Evolutionary conservation across 1,140 invertebrate species (phyloP), one percentile per base, ranked within the genome.

Genomic region (Bombus balteatus): DNA sequence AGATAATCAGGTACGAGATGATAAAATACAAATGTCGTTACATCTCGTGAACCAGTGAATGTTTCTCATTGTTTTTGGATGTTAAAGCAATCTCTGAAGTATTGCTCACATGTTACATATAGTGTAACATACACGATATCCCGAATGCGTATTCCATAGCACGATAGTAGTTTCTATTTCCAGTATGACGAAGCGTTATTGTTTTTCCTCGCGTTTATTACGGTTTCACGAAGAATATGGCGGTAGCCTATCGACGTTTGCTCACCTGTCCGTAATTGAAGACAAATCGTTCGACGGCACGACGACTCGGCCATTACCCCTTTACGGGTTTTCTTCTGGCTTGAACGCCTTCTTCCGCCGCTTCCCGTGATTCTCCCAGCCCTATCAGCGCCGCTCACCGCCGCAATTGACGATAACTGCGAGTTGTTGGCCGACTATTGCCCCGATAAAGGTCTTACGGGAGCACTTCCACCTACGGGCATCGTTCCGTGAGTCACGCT

Each of bases 181-280:
- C 47, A 18, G 47, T 53, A 22, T 53, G 47, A 53, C 15, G 41
- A n/a, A 32, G 34, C 32, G 28, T 13, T 18, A 32, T 78, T 41
- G 28, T 53, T 66, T 13, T 53, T 37, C 43, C 57, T 28, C 28
- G 59, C 59, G 59, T 62, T 62, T 62, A 62, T 62, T 53, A 53
- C 47, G 47, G 18, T 53, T 53, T 53, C 0, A n/a, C 59, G 59
- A 12, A 62, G 59, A 28, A 53, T 53, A 53, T 53, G 47, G 47
- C 47, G 0, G 47, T 53, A 53, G 47, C 47, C 47, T 53, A 53
- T 53, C 59, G 59, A 12, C 28, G 10, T 62, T 28, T 12, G 59
- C 28, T 88, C 88, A 86, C 68, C 79, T 86, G 75, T 86, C 73
- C 34, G 71, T 86, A 83, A 89, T 86, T 66, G 75, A 83, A 89